These are phyloP conservation scores for Paedocypris sp. DNA, from an alignment of 2,113 vertebrate genomes.

Conservation along the genomic window DNA sequence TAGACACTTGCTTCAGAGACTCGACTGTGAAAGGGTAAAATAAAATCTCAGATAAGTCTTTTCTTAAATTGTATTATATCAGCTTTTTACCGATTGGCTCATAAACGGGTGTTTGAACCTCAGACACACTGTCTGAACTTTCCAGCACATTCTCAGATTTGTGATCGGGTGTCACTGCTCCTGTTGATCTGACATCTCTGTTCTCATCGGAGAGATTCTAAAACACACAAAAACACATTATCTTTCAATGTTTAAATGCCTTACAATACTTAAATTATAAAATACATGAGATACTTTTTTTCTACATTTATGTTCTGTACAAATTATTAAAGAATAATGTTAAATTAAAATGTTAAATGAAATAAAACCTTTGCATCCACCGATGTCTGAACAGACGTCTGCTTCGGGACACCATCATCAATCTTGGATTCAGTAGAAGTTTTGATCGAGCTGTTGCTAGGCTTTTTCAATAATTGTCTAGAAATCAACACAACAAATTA, in stretches of 20 bases:
- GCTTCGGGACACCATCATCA: not conserved
- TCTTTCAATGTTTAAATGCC: no score
- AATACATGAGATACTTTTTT: no score
- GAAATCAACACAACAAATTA: not conserved
- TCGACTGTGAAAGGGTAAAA: no score
- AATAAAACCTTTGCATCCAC: not conserved
- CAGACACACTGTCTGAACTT: constrained; percentile 12
- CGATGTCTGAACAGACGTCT: not conserved
- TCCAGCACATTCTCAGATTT: not conserved
- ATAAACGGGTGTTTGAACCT: constrained; percentile 54
- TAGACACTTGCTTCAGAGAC: no score
- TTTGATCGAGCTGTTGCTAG: not conserved
- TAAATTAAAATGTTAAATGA: no score
- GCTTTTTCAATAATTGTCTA: not conserved
- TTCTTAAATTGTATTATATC: no score
- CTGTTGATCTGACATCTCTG: not conserved
- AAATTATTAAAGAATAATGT: not conserved
- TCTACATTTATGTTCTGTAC: no score
- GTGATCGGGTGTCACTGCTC: not conserved
- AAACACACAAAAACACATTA: no score
- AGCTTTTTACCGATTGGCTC: constrained; percentile 80
- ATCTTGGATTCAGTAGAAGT: not conserved
- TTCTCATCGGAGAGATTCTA: no score
- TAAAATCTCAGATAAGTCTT: no score
- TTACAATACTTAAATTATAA: no score